Conservation (phyloP, 2,888 invertebrate species). For the Crocallis elinguaria region DNA sequence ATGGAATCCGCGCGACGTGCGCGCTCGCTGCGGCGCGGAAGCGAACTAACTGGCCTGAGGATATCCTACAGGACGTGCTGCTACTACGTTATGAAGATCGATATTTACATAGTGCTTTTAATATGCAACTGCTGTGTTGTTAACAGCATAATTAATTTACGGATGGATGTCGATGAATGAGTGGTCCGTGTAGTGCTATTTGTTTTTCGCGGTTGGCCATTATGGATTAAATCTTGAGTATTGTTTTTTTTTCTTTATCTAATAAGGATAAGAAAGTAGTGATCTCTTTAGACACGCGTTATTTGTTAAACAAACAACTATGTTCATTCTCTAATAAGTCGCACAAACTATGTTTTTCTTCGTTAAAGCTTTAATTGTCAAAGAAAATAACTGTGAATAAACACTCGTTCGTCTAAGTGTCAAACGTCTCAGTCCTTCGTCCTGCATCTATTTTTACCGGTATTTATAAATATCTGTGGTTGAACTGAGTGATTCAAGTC, state of each 20-base stretch:
- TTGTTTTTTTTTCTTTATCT: not conserved
- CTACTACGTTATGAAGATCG: conserved; percentile 75
- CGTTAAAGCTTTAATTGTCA: conserved; percentile 12
- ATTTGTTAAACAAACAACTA: no score
- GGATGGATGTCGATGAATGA: conserved; percentile 36
- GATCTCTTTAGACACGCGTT: no score
- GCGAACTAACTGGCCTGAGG: conserved; percentile 73
- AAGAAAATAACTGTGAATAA: conserved; percentile 23
- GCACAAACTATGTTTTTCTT: conserved; percentile 1
- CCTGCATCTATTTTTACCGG: conserved; percentile 39
- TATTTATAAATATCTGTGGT: conserved; percentile 51
- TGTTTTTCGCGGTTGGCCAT: conserved; percentile 15
- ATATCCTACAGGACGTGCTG: conserved; percentile 79
- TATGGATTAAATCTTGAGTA: not conserved
- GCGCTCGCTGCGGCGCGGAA: conserved; percentile 73
- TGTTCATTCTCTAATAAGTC: no score
- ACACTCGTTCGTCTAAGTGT: conserved; percentile 35
- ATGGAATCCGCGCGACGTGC: conserved; percentile 64
- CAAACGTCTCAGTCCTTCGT: conserved; percentile 35
- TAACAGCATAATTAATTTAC: conserved; percentile 49
- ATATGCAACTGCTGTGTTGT: conserved; percentile 66
- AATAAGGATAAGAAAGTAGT: not conserved
- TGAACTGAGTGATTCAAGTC: conserved; percentile 50
- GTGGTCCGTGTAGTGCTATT: conserved; percentile 5
- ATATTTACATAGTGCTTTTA: conserved; percentile 82